Evolutionary conservation across 1,140 invertebrate genomes (phyloP).

Genomic region (Matsumurasca onukii): DNA sequence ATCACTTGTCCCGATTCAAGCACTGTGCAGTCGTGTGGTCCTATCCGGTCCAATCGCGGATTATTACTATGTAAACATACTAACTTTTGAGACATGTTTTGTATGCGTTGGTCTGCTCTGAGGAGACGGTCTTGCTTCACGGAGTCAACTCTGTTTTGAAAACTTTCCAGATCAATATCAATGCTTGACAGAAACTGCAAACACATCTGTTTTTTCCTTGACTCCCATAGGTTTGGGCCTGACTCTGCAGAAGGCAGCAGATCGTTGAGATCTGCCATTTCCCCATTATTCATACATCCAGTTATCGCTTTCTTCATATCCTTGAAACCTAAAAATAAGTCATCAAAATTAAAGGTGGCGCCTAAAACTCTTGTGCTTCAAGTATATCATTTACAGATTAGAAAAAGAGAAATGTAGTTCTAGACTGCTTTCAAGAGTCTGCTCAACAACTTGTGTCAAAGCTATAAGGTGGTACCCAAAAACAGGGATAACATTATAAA

Average conservation of each 20-base stretch:
- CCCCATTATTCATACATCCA: slow-evolving; percentile 2
- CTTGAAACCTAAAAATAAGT: slow-evolving; percentile 29
- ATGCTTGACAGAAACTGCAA: neutral
- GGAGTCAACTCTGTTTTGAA: slow-evolving; percentile 32
- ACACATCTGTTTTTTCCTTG: neutral
- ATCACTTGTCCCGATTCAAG: too few relatives aligned
- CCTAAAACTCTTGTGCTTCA: too few relatives aligned
- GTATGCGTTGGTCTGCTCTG: slow-evolving; percentile 35
- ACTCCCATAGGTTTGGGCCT: neutral
- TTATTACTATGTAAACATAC: too few relatives aligned
- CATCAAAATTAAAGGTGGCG: too few relatives aligned
- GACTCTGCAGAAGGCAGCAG: neutral
- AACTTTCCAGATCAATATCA: neutral
- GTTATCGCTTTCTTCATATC: slow-evolving; percentile 27
- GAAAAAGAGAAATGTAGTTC: too few relatives aligned
- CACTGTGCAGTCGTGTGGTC: too few relatives aligned
- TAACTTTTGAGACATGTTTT: slow-evolving; percentile 32
- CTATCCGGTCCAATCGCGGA: too few relatives aligned
- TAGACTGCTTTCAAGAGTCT: too few relatives aligned
- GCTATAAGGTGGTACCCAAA: too few relatives aligned
- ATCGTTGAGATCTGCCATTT: slow-evolving; percentile 8
- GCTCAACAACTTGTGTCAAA: too few relatives aligned
- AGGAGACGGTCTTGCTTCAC: slow-evolving; percentile 40
- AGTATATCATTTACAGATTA: too few relatives aligned
- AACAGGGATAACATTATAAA: too few relatives aligned